Conservation (phyloP, 2,888 invertebrate species). For the Lycocerus yunnanus region DNA sequence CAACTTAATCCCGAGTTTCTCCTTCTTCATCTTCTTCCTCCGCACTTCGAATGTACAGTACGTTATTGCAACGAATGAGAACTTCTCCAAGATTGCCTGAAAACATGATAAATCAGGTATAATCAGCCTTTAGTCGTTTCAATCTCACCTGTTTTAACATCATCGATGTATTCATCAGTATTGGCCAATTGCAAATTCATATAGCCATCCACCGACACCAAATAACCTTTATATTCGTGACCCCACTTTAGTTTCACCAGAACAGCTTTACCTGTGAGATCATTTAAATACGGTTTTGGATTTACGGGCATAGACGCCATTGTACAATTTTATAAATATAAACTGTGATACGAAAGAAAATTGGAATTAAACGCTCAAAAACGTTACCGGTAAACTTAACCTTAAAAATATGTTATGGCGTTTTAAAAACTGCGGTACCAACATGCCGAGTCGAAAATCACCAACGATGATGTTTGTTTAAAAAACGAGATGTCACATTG, state of each 20-base stretch:
- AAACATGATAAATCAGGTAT: conserved; percentile 34
- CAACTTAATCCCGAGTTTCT: conserved; percentile 82
- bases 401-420: background rate
- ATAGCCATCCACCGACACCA: conserved; percentile 98
- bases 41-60: conserved; percentile 90
- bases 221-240: conserved; percentile 97
- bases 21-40: conserved; percentile 98
- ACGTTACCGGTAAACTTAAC: background rate
- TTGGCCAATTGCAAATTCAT: conserved; percentile 99
- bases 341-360: background rate
- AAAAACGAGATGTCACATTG: background rate
- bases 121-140: too few relatives aligned
- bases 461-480: background rate
- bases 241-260: conserved; percentile 99
- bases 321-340: conserved; percentile 35
- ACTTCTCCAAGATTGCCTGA: conserved; percentile 92
- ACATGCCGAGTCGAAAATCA: background rate
- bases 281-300: conserved; percentile 98
- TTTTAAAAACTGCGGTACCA: background rate
- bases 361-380: background rate
- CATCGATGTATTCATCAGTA: conserved; percentile 96
- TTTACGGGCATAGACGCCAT: conserved; percentile 95
- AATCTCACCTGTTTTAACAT: conserved; percentile 78
- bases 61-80: conserved; percentile 95
- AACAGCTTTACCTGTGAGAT: conserved; percentile 96